Evolutionary conservation across 2,888 invertebrate species (phyloP).

Genomic region (Chironomus riparius): DNA sequence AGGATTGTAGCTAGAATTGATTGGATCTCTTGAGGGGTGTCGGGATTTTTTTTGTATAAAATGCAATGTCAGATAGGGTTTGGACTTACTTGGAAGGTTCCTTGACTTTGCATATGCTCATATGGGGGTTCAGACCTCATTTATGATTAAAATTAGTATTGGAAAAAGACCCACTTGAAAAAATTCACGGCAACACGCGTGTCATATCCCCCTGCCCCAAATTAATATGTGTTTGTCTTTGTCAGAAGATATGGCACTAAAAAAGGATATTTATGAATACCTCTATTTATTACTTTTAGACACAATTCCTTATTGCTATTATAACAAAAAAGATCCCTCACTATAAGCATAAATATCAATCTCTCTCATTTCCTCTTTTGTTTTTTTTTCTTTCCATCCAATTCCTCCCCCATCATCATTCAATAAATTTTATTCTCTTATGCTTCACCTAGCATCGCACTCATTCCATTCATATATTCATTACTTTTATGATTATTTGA

Average conservation of each 20-base stretch:
- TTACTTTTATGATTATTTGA: constrained; percentile 24
- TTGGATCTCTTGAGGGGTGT: too few relatives aligned
- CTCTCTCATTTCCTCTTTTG: not conserved
- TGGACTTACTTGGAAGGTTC: too few relatives aligned
- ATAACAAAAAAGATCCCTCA: not conserved
- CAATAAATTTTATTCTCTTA: too few relatives aligned
- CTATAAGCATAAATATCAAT: constrained; percentile 18
- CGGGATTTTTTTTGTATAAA: too few relatives aligned
- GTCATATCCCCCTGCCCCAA: not conserved
- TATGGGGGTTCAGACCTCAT: too few relatives aligned
- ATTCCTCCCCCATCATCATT: not conserved
- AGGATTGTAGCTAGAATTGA: too few relatives aligned
- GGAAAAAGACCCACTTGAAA: too few relatives aligned
- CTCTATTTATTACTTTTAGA: not conserved
- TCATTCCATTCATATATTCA: not conserved
- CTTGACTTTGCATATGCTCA: too few relatives aligned
- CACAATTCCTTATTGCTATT: too few relatives aligned
- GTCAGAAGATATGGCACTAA: not conserved
- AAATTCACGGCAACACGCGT: too few relatives aligned
- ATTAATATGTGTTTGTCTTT: not conserved
- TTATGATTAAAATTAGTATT: too few relatives aligned
- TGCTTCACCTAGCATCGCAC: not conserved
- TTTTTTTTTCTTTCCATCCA: not conserved
- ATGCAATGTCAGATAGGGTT: too few relatives aligned
- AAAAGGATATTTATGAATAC: not conserved